Conservation (phyloP, 2,113 vertebrate genomes). For the Ochotona princeps region DNA sequence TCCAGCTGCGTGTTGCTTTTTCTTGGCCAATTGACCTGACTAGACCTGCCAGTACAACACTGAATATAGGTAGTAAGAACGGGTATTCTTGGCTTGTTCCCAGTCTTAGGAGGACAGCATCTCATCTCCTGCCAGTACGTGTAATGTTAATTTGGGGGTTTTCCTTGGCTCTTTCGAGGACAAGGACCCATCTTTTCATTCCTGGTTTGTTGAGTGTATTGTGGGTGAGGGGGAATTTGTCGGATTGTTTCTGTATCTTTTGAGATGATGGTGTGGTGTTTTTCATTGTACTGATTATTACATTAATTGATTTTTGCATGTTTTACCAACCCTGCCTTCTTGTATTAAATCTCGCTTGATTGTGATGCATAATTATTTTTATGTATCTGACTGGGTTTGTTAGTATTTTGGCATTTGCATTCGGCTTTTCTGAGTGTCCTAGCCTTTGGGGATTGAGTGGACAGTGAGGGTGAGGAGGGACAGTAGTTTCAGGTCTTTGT, state of each 20-base stretch:
- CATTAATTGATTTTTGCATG: background rate
- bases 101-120: background rate
- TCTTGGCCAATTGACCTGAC: background rate
- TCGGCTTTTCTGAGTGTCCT: background rate
- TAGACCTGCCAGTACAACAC: background rate
- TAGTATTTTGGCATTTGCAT: background rate
- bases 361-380: background rate
- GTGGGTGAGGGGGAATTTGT: background rate
- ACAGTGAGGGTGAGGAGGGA: background rate
- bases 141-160: background rate
- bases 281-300: background rate
- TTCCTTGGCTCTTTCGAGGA: background rate
- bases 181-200: background rate
- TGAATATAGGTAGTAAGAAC: background rate
- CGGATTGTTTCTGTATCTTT: background rate
- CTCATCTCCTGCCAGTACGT: background rate
- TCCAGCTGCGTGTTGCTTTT: background rate
- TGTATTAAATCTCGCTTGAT: background rate
- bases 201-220: background rate
- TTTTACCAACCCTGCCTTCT: conserved; percentile 17
- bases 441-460: background rate
- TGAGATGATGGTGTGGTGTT: background rate
- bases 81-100: background rate
- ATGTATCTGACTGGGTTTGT: background rate
- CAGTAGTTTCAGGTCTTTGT: background rate